Evolutionary conservation across 2,797 vertebrate genomes (phyloP), one percentile per base, ranked within the genome.

Genomic region (Crax fasciolata): DNA sequence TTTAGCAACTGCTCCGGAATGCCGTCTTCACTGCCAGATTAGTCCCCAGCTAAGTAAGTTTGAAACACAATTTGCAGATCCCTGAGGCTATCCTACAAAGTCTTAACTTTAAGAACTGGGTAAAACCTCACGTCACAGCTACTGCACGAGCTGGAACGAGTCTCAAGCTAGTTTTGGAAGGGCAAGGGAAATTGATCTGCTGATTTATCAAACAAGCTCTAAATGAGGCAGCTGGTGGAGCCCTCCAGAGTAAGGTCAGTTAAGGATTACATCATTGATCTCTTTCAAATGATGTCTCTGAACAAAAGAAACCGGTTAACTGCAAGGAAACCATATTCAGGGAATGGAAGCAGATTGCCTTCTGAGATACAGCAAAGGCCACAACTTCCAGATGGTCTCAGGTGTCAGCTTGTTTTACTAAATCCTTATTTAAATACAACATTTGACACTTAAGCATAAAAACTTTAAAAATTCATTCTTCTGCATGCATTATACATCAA

Each of bases 231-330:
- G 79, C 52, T 71, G 89, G 67, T 27, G 12, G 25, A 82, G 92
- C 25, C 57, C 84, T 61, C 57, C 83, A 46, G 48, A 71, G 81
- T 66, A 13, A 41, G 81, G 91, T 71, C 79, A 77, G 51, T 20
- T 52, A 18, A 57, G 82, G 87, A 89, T 87, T 70, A 85, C 93
- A 92, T 71, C 94, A 82, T 1, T 74, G 82, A 87, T 74, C 84
- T 65, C 68, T 32, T 84, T 63, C 84, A 87, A 59, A 77, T 80
- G 52, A 14, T 11, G 51, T 67, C 61, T 73, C 66, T 23, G 41
- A 91, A 96, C 92, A 96, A 93, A 96, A 93, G 72, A 54, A 23
- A 68, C 32, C 20, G 41, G 74, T 76, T 59, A 76, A 73, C 55
- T 84, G 72, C 52, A 67, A 49, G 48, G 59, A 30, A 90, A 55